Base-by-base conservation (phyloP, 1,140 invertebrate species). In the Papilio glaucus region DNA sequence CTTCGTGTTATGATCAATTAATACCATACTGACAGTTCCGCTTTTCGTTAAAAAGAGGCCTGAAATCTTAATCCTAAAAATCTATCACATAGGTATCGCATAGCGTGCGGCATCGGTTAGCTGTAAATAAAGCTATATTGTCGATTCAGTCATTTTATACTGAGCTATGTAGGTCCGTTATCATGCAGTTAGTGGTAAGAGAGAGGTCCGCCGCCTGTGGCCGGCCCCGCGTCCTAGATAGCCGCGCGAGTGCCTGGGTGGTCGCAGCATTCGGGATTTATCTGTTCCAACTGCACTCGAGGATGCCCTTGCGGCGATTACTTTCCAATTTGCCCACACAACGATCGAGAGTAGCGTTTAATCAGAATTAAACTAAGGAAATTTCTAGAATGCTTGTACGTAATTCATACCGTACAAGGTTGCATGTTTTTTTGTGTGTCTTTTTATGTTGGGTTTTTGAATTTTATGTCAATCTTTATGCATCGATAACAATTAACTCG, bases 21-120 rank as follows among this genome's bases (percentile, higher is more conserved):
- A n/a, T n/a, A n/a, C n/a, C n/a, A n/a, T n/a, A n/a, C n/a, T n/a
- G n/a, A n/a, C n/a, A n/a, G 18, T 4, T 24, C 45, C 18, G 18
- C 18, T 21, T 53, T 9, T 6, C 2, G 29, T 8, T 15, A 24
- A 53, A 53, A 53, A 76, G 57, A 70, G 60, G 9, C 67, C 72
- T 74, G 71, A 77, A 74, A 80, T 76, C n/a, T 67, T 71, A 63
- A 73, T 45, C 63, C n/a, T n/a, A n/a, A n/a, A 39, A 60, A 72
- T 18, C 53, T 63, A 24, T 41, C 71, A 21, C 53, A 75, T 72
- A 61, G 72, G 39, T 77, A 60, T 72, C 63, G 61, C 53, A 63
- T 71, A 45, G 38, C 38, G 29, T 53, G 9, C 18, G 18, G n/a
- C n/a, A n/a, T n/a, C n/a, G n/a, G 45, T 53, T 53, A 53, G 2